Base-by-base conservation (phyloP, 1,140 invertebrate species). In the Lasioglossum albipes region DNA sequence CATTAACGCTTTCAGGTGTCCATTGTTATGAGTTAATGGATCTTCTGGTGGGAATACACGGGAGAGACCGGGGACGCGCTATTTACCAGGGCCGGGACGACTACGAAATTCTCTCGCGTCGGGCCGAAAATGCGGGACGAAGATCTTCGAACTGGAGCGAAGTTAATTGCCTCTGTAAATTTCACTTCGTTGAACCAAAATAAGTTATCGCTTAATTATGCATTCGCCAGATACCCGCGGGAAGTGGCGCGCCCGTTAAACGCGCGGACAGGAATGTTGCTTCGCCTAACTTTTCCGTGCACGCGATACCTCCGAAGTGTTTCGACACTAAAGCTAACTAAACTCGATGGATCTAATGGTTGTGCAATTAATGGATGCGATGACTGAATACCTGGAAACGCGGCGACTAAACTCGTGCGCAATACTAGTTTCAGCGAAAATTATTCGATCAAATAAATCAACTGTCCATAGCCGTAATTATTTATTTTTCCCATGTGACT, bases 1-100 rank as follows among this genome's bases (percentile, higher is more conserved):
- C 73, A 69, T 68, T 75, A 75, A 75, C 64, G 72, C 72, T 59
- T 75, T 52, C 64, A 75, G 54, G 64, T 62, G 78, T 61, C 62
- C 54, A 75, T 75, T 75, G 64, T 54, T 22, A 61, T 42, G 45
- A 75, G 42, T 80, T 75, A 75, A 74, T 75, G 78, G 71, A 75
- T 74, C 49, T 22, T 13, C 27, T 1, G 12, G 10, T 10, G 45
- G 41, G 52, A 66, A 74, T 52, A 75, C 52, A 68, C 52, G 41
- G 12, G 75, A 70, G 75, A 70, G 59, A 45, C 22, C 49, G 20
- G 20, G 12, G 20, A 49, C 12, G 22, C 59, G 27, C 27, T 22
- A 18, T 31, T 71, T 59, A 65, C 31, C 2, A 16, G 13, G 0
- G 2, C 12, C 52, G 13, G 12, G 31, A 57, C 10, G 31, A 57